Evolutionary conservation across 2,113 vertebrate species (phyloP), one percentile per base, ranked within the genome.

Genomic region (Argyrosomus japonicus): DNA sequence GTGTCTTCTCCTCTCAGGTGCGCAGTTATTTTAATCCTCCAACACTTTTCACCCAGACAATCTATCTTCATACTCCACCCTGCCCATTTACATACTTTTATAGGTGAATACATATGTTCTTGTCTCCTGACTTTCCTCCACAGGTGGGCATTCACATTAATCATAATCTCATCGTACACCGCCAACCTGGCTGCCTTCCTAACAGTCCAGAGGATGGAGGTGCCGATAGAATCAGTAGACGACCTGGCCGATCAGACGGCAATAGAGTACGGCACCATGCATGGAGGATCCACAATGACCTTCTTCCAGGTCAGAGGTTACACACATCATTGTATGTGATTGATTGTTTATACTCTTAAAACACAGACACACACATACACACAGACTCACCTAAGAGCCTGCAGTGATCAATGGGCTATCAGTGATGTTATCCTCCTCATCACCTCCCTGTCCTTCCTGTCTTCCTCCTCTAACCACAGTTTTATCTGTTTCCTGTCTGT

Each of bases 81-180:
- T 63, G 1, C 29, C 29, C 74, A 86, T 88, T 73, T 89, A 56
- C 90, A 90, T 90, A 80, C 21, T 19, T 78, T 79, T 76, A 29
- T 72, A 69, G 58, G 48, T 79, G 75, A 86, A 75, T 81, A 81
- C 89, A 87, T 87, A 79, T 88, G 76, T 80, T 77, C 69, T 77
- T 47, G 64, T 88, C 78, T 13, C 51, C 45, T 82, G 43, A 56
- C 60, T 83, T 56, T 75, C 57, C 72, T 81, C 63, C 58, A 73
- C 82, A 99, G 98, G 98, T 99, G 98, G 98, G 98, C 98, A 0
- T 99, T 99, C 94, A 99, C 98, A 32, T 92, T 99, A 93, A 99
- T 99, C 95, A 99, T 99, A 95, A 98, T 99, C 93, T 99, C 98
- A 54, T 99, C 98, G 84, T 99, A 99, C 94, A 99, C 98, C 0